Evolutionary conservation across 2,888 invertebrate genomes (phyloP).

Genomic region (Tubulanus polymorphus): DNA sequence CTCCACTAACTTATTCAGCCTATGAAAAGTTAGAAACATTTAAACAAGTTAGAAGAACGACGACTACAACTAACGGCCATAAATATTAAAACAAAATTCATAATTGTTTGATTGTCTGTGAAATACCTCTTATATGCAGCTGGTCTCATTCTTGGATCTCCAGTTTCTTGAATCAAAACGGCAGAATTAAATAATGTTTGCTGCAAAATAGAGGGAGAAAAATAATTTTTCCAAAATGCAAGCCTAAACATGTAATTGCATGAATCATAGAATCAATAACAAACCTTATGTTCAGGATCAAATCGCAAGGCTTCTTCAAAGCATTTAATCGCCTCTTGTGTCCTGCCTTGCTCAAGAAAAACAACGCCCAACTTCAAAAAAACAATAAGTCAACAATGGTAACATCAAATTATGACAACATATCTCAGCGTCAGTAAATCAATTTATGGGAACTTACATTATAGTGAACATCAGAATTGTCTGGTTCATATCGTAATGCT

Average conservation of each 20-base stretch:
- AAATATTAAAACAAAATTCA: not conserved
- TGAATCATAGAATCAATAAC: not conserved
- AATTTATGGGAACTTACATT: slow-evolving; percentile 41
- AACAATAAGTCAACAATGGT: slow-evolving; percentile 3
- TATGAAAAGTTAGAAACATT: slow-evolving; percentile 16
- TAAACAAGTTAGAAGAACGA: too few relatives aligned
- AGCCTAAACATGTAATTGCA: not conserved
- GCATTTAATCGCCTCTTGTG: slow-evolving; percentile 83
- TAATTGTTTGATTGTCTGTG: not conserved
- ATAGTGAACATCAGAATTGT: slow-evolving; percentile 53
- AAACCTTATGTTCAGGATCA: slow-evolving; percentile 83
- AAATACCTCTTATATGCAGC: slow-evolving; percentile 56
- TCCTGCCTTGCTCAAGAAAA: slow-evolving; percentile 85
- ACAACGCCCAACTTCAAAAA: slow-evolving; percentile 76
- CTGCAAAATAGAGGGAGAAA: slow-evolving; percentile 25
- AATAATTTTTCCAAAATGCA: slow-evolving; percentile 4
- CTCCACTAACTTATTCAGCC: slow-evolving; percentile 75
- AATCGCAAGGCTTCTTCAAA: slow-evolving; percentile 88
- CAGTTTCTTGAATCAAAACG: slow-evolving; percentile 85
- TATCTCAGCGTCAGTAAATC: too few relatives aligned
- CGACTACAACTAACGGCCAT: not conserved
- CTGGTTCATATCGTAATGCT: slow-evolving; percentile 77
- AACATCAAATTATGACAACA: too few relatives aligned
- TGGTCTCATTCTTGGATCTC: slow-evolving; percentile 73
- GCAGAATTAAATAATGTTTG: slow-evolving; percentile 93